Evolutionary conservation across 2,888 invertebrate species (phyloP), one percentile per base, ranked within the genome.

Genomic region (Drosophila paracracens): DNA sequence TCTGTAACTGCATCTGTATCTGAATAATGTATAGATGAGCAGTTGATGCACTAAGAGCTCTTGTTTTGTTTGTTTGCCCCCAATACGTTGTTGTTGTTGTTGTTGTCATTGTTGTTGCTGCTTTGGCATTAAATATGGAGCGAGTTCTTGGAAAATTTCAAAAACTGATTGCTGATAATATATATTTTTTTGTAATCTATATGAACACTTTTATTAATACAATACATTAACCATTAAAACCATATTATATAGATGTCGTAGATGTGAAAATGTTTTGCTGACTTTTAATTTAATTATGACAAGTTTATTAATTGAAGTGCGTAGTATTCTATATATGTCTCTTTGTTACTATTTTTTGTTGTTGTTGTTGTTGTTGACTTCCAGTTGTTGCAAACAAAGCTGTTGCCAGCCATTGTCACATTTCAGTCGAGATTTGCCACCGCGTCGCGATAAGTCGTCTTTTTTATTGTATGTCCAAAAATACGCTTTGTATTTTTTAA

Each of bases 261-360:
- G 21, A 67, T 57, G 60, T 4, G 31, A 46, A 40, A 53, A 10
- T 63, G 52, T 48, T 53, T 36, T 61, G 67, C 25, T 62, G 52
- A 36, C 53, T 70, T 73, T 83, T 87, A 89, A 85, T 89, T 85
- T 82, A 85, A 85, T 85, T 85, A 85, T 82, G 82, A 89, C 77
- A 62, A 61, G 70, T 82, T 82, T 74, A 82, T 84, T 85, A 85
- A 85, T 85, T 82, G 68, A 88, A 82, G 72, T 84, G 75, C 84
- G 71, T 67, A 71, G 74, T 72, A 73, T 64, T 54, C 68, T 69
- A 68, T 73, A 10, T 52, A 16, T 51, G 33, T 53, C 61, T 35
- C 40, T 48, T 43, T 48, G 21, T 40, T 38, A n/a, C 25, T 57
- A 21, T 51, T 64, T 62, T 10, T 31, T 59, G 56, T 63, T 50